phyloP scores from a whole-genome alignment of 2,888 invertebrate genomes.

The Drosophila kanekoi region DNA sequence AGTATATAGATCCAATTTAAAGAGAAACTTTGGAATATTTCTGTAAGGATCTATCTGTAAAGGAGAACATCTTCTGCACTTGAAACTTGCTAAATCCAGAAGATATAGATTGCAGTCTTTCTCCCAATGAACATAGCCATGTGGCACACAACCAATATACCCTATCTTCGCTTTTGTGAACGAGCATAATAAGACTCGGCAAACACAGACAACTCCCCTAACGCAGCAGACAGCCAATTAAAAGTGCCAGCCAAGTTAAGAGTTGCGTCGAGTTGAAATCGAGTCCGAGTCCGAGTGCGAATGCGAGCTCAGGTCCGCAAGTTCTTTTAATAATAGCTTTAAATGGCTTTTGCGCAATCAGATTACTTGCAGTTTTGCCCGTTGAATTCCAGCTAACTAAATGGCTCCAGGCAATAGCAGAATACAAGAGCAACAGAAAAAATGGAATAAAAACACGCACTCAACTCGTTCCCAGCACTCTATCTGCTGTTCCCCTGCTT shows the following conservation, averaged over 20 bases:
- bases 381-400: conserved; percentile 56
- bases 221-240: conserved; percentile 69
- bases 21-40: too few relatives aligned
- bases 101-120: too few relatives aligned
- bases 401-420: conserved; percentile 39
- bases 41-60: too few relatives aligned
- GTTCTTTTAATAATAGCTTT: conserved; percentile 72
- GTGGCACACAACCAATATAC: too few relatives aligned
- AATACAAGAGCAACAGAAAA: neutral
- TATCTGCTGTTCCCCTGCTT: neutral
- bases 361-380: conserved; percentile 50
- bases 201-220: conserved; percentile 19
- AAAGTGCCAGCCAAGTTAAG: conserved; percentile 55
- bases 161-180: too few relatives aligned
- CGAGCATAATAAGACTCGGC: too few relatives aligned
- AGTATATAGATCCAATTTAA: too few relatives aligned
- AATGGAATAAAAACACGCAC: conserved; percentile 22
- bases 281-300: conserved; percentile 18
- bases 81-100: too few relatives aligned
- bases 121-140: too few relatives aligned
- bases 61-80: too few relatives aligned
- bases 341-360: conserved; percentile 64
- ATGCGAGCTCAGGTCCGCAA: conserved; percentile 27
- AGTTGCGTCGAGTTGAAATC: conserved; percentile 32
- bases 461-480: conserved; percentile 18